These are phyloP conservation scores for Athalia cordata DNA, from an alignment of 2,888 invertebrate species.

Conservation along the genomic window DNA sequence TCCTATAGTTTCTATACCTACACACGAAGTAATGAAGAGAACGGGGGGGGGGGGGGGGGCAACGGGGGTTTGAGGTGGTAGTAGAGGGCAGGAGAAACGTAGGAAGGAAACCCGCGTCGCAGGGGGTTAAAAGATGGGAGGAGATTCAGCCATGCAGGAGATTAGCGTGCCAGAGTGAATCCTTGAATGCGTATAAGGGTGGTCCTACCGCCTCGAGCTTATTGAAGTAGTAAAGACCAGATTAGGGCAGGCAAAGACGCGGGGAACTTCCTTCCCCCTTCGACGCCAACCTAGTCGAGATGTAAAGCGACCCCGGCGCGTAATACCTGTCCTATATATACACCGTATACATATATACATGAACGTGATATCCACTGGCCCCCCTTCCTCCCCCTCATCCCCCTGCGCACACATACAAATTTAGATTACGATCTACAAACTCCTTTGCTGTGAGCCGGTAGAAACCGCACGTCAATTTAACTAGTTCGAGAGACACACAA, in stretches of 20 bases:
- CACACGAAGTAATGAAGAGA: slow-evolving; percentile 6
- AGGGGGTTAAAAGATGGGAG: too few species aligned
- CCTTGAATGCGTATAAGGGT: slow-evolving; percentile 40
- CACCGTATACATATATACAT: too few species aligned
- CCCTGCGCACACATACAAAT: too few species aligned
- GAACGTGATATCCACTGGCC: too few species aligned
- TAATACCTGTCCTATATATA: slow-evolving; percentile 20
- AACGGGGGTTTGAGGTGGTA: not conserved
- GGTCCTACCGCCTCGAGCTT: slow-evolving; percentile 44
- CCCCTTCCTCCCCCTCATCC: too few species aligned
- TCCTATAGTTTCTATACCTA: not conserved
- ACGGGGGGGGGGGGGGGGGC: not conserved
- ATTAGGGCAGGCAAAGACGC: slow-evolving; percentile 53
- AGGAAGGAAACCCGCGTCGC: too few species aligned
- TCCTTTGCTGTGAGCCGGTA: too few species aligned
- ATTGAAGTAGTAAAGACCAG: slow-evolving; percentile 52
- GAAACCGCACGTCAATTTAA: too few species aligned
- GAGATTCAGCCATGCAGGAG: slow-evolving; percentile 29
- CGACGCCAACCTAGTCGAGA: slow-evolving; percentile 8
- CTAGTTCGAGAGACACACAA: too few species aligned
- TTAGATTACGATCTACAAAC: too few species aligned
- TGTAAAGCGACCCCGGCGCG: slow-evolving; percentile 29
- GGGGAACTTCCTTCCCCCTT: slow-evolving; percentile 1
- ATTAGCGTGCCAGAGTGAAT: slow-evolving; percentile 36
- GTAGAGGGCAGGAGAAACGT: too few species aligned